Conservation (phyloP, 2,797 vertebrate species). For the Pogonophryne albipinna region DNA sequence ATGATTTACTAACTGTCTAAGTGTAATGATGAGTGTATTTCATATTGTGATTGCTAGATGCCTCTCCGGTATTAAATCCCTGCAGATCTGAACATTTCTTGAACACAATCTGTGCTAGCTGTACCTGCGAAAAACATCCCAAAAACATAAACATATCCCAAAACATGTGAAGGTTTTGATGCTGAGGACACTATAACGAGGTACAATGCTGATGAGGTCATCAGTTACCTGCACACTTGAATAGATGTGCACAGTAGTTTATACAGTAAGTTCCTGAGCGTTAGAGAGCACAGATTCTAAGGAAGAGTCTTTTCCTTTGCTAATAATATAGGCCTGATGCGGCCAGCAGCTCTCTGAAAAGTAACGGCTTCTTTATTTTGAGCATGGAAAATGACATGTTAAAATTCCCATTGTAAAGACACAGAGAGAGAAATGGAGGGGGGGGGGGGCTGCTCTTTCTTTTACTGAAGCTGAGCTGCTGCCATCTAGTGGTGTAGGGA, state of each 20-base stretch:
- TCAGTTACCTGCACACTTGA: slow-evolving; percentile 14
- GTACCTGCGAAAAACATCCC: neutral
- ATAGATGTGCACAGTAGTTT: slow-evolving; percentile 7
- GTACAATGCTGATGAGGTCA: slow-evolving; percentile 42
- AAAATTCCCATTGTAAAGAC: slow-evolving; percentile 70
- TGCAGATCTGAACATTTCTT: slow-evolving; percentile 6
- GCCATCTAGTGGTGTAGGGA: slow-evolving; percentile 87
- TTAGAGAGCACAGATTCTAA: slow-evolving; percentile 6
- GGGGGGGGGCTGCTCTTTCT: neutral
- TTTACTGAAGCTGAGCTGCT: slow-evolving; percentile 84
- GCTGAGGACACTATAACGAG: slow-evolving; percentile 15
- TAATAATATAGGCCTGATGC: slow-evolving; percentile 25
- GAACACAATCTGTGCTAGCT: neutral
- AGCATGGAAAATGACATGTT: slow-evolving; percentile 70
- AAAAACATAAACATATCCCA: slow-evolving; percentile 1
- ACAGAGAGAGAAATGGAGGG: slow-evolving; percentile 4
- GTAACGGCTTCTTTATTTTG: slow-evolving; percentile 47
- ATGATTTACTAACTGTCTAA: slow-evolving; percentile 4
- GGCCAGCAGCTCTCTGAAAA: slow-evolving; percentile 42
- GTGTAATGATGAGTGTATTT: slow-evolving; percentile 21
- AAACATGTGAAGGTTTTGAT: slow-evolving; percentile 12
- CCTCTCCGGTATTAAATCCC: slow-evolving; percentile 5
- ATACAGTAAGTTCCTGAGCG: neutral
- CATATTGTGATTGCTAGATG: neutral
- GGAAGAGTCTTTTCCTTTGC: slow-evolving; percentile 2